Evolutionary conservation across 2,113 vertebrate species (phyloP).

Genomic region (Hylia prasina): DNA sequence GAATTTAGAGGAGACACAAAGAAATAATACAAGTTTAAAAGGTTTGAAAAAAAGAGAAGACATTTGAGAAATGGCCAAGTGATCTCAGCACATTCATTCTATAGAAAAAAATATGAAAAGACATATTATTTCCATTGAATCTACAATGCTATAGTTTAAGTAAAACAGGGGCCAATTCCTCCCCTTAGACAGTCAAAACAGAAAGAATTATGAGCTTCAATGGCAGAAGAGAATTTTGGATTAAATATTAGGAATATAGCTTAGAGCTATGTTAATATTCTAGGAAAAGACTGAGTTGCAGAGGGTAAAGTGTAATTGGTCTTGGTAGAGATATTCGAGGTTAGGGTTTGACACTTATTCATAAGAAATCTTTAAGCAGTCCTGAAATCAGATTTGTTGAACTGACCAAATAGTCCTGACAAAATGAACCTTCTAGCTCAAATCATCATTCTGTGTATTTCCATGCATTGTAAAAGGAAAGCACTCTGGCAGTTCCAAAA

Average conservation of each 20-base stretch:
- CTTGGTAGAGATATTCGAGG: rapidly evolving
- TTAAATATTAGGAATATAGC: neutral
- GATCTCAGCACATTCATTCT: neutral
- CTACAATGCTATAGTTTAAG: neutral
- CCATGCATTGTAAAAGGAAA: neutral
- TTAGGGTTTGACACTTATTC: neutral
- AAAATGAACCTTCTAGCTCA: neutral
- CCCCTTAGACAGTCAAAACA: neutral
- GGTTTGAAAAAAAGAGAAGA: neutral
- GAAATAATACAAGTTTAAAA: neutral
- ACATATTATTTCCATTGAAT: neutral
- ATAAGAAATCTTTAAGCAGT: neutral
- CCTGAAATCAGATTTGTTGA: neutral
- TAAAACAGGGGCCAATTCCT: neutral
- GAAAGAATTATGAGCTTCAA: neutral
- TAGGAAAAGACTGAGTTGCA: neutral
- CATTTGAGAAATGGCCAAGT: neutral
- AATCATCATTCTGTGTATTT: neutral
- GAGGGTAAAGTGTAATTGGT: neutral
- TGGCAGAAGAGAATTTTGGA: neutral
- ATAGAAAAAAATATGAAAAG: neutral
- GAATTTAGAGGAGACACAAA: neutral
- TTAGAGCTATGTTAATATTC: neutral
- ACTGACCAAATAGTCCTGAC: neutral
- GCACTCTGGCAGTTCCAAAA: neutral